Percentiles rank a stretch among this genome's conserved stretches.
phyloP scores from a whole-genome alignment of 2,888 invertebrate genomes.

The Carterocephalus palaemon region DNA sequence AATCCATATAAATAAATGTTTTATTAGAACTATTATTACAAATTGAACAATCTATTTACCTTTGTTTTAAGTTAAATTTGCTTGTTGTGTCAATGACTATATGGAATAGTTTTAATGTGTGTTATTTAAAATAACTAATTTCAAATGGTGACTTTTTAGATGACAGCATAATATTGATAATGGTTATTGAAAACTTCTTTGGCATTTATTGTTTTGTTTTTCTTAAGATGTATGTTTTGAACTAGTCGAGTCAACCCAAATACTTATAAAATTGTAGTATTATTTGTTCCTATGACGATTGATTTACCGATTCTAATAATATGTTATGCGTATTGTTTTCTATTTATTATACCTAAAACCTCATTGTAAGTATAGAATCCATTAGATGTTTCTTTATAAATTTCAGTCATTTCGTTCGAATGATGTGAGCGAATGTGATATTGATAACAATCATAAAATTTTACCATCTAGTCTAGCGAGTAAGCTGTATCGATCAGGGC shows the following conservation, averaged over 20 bases:
- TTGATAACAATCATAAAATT: constrained; percentile 48
- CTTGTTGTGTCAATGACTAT: constrained; percentile 69
- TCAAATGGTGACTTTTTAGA: constrained; percentile 28
- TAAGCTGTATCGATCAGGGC: constrained; percentile 47
- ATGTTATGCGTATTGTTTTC: constrained; percentile 34
- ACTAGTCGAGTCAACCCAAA: constrained; percentile 74
- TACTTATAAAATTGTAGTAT: constrained; percentile 56
- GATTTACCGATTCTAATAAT: constrained; percentile 45
- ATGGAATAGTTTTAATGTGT: constrained; percentile 59
- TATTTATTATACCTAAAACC: constrained; percentile 42
- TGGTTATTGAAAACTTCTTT: constrained; percentile 39
- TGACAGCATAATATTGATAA: constrained; percentile 23
- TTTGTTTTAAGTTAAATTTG: constrained; percentile 71
- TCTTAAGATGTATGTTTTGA: constrained; percentile 39
- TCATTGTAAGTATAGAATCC: constrained; percentile 58
- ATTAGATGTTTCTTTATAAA: constrained; percentile 49
- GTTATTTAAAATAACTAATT: constrained; percentile 34
- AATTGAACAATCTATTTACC: constrained; percentile 70
- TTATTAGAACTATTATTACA: constrained; percentile 71
- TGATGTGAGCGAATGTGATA: constrained; percentile 66
- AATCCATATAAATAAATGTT: constrained; percentile 71
- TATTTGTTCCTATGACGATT: constrained; percentile 64
- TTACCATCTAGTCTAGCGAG: constrained; percentile 54
- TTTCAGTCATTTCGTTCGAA: constrained; percentile 50
- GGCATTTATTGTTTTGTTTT: constrained; percentile 47